Evolutionary conservation across 2,888 invertebrate species (phyloP), one percentile per base, ranked within the genome.

Genomic region (Rhagophthalmus giganteus): DNA sequence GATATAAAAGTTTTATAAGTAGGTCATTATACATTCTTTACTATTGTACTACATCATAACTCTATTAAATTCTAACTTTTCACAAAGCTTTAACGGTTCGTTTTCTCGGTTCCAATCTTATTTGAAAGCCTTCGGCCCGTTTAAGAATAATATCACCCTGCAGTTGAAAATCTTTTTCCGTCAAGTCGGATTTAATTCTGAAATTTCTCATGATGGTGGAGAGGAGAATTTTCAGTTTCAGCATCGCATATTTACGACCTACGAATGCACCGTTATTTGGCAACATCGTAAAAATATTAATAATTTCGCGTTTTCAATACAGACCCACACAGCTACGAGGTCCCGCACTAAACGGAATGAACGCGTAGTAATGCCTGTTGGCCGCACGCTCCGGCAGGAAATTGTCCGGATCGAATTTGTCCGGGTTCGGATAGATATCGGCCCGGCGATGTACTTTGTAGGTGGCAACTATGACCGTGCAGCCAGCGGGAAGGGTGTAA

Each of bases 301-400:
- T 30, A 30, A 9, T 30, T 30, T 2, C 11, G 8, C 8, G 80
- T 74, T 65, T n/a, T n/a, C n/a, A n/a, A n/a, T n/a, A n/a, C n/a
- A n/a, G n/a, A 83, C 83, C 88, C 12, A 88, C 88, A 69, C 88
- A 89, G 61, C 87, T 88, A 55, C 88, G 81, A 1, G 89, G 88
- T 14, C 89, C 89, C 34, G 89, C 89, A 51, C 87, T 87, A 78
- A 89, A 89, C 0, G 89, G 89, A 44, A 89, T 84, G 66, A 83
- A 89, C 54, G 87, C 83, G 69, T 89, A 90, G 67, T 87, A 89
- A 63, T 90, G 89, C 38, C 89, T 79, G 58, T 85, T 84, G 24
- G 84, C 82, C 11, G 85, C 84, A 45, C 83, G 83, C 67, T 89
- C 88, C 0, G 88, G 87, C 16, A 89, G 72, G 79, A 89, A 89